Evolutionary conservation across 2,888 invertebrate genomes (phyloP).

Genomic region (Machimus rusticus): DNA sequence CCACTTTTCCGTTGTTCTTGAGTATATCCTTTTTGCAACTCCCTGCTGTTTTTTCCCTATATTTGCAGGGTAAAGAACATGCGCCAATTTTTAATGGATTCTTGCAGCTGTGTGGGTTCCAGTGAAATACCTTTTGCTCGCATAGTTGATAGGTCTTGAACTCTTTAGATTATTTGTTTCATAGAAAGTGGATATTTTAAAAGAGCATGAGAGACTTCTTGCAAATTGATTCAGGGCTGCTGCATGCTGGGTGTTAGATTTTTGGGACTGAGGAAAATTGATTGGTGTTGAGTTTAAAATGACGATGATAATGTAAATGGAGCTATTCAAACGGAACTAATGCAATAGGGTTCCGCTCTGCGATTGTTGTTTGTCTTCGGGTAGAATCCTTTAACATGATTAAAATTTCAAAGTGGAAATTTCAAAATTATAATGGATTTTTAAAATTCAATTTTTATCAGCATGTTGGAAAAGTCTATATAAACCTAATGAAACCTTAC

Average conservation of each 20-base stretch:
- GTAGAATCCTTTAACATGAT: background rate
- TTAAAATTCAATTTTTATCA: no score
- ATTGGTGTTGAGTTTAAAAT: background rate
- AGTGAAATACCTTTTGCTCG: background rate
- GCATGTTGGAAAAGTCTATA: no score
- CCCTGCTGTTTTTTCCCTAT: background rate
- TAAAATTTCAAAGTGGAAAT: background rate
- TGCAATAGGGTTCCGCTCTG: background rate
- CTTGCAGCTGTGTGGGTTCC: background rate
- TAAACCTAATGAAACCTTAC: no score
- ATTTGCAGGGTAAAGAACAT: background rate
- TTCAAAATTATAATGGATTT: no score
- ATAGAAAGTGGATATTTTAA: background rate
- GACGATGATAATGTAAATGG: background rate
- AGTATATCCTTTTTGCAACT: background rate
- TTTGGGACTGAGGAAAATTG: background rate
- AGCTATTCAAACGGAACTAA: background rate
- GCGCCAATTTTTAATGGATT: constrained; percentile 22
- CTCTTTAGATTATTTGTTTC: background rate
- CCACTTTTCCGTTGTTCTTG: background rate
- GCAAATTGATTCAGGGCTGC: background rate
- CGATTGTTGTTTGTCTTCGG: background rate
- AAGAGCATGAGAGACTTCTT: background rate
- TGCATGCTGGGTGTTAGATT: background rate
- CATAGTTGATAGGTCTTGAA: constrained; percentile 4